Conservation (phyloP, 1,140 invertebrate species). For the Dufourea novaeangliae region DNA sequence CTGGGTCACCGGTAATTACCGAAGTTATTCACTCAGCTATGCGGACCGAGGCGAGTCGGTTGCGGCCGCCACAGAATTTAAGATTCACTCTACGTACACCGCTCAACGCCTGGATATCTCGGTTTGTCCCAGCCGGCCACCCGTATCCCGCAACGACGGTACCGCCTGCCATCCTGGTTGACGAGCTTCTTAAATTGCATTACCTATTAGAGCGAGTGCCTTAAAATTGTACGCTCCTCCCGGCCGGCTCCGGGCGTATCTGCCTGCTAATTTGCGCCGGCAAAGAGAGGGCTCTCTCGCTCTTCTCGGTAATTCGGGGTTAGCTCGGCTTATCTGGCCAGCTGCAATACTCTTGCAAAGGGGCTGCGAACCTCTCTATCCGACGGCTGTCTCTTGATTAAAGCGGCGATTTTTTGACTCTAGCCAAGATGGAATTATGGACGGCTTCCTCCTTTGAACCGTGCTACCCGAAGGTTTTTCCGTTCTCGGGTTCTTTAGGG, state of each 20-base stretch:
- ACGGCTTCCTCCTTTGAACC: not conserved
- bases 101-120: not conserved
- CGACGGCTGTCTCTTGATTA: constrained; percentile 25
- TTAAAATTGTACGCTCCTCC: constrained; percentile 53
- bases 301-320: constrained; percentile 44
- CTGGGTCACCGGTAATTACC: constrained; percentile 60
- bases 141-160: not conserved
- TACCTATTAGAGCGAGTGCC: constrained; percentile 58
- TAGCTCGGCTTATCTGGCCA: constrained; percentile 38
- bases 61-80: constrained; percentile 51
- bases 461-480: not conserved
- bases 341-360: constrained; percentile 44
- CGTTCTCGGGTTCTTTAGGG: not conserved
- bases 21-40: constrained; percentile 63
- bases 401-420: constrained; percentile 40
- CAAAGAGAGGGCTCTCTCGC: constrained; percentile 20
- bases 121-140: not conserved
- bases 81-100: constrained; percentile 56
- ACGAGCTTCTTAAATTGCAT: constrained; percentile 62
- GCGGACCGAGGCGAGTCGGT: constrained; percentile 26
- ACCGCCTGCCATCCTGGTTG: constrained; percentile 41
- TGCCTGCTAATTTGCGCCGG: constrained; percentile 45
- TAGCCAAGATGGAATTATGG: not conserved
- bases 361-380: constrained; percentile 11
- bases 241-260: not conserved